These are phyloP conservation scores for Tragelaphus buxtoni DNA, from an alignment of 2,113 vertebrate genomes.

Conservation along the genomic window DNA sequence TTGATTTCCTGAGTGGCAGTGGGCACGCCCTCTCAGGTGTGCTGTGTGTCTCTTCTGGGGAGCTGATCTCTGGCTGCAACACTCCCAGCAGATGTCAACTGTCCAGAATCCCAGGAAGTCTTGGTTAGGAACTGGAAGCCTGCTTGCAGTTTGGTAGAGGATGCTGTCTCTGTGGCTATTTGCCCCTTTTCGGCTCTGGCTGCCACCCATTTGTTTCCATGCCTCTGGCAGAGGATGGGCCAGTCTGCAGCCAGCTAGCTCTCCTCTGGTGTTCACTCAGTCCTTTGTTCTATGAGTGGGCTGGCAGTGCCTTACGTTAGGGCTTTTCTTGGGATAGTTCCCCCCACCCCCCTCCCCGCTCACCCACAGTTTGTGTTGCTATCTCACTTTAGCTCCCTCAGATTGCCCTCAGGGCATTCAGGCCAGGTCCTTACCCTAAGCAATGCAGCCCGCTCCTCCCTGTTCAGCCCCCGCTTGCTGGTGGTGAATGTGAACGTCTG, in stretches of 20 bases:
- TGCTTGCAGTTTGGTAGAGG: background rate
- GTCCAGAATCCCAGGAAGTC: background rate
- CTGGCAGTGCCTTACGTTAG: background rate
- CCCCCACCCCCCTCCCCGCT: too few species aligned
- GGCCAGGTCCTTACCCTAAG: too few species aligned
- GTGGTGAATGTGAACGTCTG: too few species aligned
- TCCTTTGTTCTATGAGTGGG: background rate
- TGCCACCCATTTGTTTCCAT: background rate
- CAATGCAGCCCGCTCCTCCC: too few species aligned
- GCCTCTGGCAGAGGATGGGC: background rate
- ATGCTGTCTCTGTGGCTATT: background rate
- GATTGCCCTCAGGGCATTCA: too few species aligned
- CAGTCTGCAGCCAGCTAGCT: background rate
- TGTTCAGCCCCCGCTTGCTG: too few species aligned
- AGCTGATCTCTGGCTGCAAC: background rate
- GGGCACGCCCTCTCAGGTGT: background rate
- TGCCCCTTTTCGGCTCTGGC: background rate
- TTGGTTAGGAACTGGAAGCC: background rate
- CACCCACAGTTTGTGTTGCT: too few species aligned
- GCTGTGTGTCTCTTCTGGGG: background rate
- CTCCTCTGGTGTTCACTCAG: too few species aligned
- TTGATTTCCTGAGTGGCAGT: background rate
- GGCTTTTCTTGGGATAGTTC: background rate
- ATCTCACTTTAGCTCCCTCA: too few species aligned
- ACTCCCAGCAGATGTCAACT: background rate